Percentiles rank a stretch among this genome's conserved stretches.
These are phyloP conservation scores for Megaleporinus macrocephalus DNA, from an alignment of 2,113 vertebrate genomes.

Conservation along the genomic window DNA sequence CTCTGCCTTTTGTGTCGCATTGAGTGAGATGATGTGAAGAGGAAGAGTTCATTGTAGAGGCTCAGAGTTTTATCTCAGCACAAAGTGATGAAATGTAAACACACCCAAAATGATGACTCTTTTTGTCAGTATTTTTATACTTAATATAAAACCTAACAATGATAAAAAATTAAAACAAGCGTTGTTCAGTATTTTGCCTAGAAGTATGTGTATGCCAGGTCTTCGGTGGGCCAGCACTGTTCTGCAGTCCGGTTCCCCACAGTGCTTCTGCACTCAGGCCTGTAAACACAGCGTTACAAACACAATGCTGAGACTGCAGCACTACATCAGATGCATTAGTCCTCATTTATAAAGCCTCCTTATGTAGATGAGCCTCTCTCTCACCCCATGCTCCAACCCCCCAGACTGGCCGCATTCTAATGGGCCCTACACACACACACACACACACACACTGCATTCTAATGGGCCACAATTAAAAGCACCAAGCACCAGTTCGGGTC, in stretches of 20 bases:
- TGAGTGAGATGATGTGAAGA: constrained; percentile 12
- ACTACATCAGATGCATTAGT: constrained; percentile 43
- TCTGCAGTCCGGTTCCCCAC: constrained; percentile 27
- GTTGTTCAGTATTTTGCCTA: not conserved
- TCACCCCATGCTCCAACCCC: constrained; percentile 29
- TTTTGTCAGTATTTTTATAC: no score
- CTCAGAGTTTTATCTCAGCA: constrained; percentile 4
- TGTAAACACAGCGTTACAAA: constrained; percentile 34
- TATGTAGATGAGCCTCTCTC: constrained; percentile 20
- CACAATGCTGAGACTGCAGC: constrained; percentile 26
- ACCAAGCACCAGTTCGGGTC: constrained; percentile 69
- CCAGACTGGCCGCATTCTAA: constrained; percentile 32
- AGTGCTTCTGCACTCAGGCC: constrained; percentile 18
- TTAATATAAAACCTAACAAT: not conserved
- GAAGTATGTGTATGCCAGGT: no score
- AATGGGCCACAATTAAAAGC: constrained; percentile 52
- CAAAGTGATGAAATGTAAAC: not conserved
- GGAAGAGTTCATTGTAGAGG: constrained; percentile 7
- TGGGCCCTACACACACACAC: constrained; percentile 1
- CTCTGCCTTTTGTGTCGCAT: not conserved
- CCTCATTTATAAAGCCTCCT: constrained; percentile 46
- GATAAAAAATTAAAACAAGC: no score
- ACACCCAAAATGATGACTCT: no score
- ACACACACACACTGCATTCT: constrained; percentile 36
- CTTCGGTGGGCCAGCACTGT: constrained; percentile 1